Conservation (phyloP, 1,140 invertebrate species). For the Orius insidiosus region DNA sequence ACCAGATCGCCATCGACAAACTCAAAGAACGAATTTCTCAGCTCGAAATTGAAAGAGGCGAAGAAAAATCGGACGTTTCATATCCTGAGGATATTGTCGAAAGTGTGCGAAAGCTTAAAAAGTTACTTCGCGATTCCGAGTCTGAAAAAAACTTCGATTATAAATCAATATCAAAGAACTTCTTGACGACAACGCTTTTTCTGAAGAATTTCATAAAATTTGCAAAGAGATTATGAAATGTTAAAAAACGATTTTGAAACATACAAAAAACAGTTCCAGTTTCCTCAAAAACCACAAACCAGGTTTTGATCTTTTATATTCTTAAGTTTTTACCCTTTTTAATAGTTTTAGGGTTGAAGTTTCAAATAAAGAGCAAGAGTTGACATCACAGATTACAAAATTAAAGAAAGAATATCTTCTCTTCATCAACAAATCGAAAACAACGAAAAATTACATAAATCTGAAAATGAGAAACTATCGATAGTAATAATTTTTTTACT, state of each 20-base stretch:
- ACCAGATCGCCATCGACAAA: constrained; percentile 55
- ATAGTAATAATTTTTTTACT: no score
- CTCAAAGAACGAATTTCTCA: constrained; percentile 32
- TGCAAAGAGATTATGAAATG: constrained; percentile 32
- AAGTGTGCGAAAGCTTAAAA: constrained; percentile 26
- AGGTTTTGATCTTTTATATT: no score
- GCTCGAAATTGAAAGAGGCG: constrained; percentile 24
- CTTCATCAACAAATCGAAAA: constrained; percentile 41
- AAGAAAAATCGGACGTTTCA: constrained; percentile 20
- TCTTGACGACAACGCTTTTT: constrained; percentile 8
- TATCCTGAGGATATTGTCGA: constrained; percentile 21
- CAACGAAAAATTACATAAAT: constrained; percentile 32
- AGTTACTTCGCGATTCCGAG: constrained; percentile 23
- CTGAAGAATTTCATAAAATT: constrained; percentile 19
- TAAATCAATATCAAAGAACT: constrained; percentile 19
- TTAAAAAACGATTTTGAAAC: constrained; percentile 30
- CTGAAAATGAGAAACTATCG: constrained; percentile 26
- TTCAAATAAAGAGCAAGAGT: constrained; percentile 27
- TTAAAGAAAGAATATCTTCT: constrained; percentile 42
- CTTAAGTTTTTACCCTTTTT: constrained; percentile 8
- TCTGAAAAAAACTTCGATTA: constrained; percentile 27
- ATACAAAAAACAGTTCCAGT: constrained; percentile 24
- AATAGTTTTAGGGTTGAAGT: constrained; percentile 15
- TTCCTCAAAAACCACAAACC: constrained; percentile 21
- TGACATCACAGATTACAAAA: constrained; percentile 39